These are phyloP conservation scores for Hyposoter dolosus DNA, from an alignment of 2,888 invertebrate genomes.

Conservation along the genomic window DNA sequence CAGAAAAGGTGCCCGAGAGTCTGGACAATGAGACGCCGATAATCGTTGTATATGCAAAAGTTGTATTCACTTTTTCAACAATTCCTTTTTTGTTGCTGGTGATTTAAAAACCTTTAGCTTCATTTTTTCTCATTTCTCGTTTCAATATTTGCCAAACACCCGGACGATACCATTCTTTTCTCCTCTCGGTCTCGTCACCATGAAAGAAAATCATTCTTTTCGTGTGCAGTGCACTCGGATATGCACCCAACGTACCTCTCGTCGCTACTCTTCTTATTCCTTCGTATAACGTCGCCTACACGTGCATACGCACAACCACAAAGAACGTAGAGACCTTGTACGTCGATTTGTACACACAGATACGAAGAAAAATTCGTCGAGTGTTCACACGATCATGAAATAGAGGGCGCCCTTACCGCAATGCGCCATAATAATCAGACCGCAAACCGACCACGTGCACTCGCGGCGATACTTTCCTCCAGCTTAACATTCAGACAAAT, in stretches of 20 bases:
- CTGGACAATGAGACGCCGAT: slow-evolving; percentile 53
- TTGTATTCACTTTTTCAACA: not conserved
- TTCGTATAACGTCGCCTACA: slow-evolving; percentile 37
- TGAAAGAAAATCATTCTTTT: slow-evolving; percentile 46
- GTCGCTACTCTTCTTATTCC: not conserved
- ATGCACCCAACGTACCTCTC: slow-evolving; percentile 48
- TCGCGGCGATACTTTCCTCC: slow-evolving; percentile 8
- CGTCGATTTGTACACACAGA: slow-evolving; percentile 11
- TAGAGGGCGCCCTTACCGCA: slow-evolving; percentile 78
- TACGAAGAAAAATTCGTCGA: slow-evolving; percentile 34
- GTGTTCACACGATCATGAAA: slow-evolving; percentile 75
- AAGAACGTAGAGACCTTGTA: slow-evolving; percentile 13
- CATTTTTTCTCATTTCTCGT: not conserved
- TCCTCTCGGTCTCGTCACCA: slow-evolving; percentile 13
- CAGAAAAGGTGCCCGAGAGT: slow-evolving; percentile 44
- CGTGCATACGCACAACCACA: slow-evolving; percentile 17
- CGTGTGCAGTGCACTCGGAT: slow-evolving; percentile 33
- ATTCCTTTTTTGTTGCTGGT: not conserved
- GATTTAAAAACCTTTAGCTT: not conserved
- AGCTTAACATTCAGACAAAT: slow-evolving; percentile 9
- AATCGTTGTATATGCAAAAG: slow-evolving; percentile 9
- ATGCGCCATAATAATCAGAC: slow-evolving; percentile 76
- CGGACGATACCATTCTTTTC: not conserved
- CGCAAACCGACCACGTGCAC: slow-evolving; percentile 60
- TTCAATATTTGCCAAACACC: not conserved